phyloP scores from a whole-genome alignment of 2,797 vertebrate species.

The Natrix natrix region DNA sequence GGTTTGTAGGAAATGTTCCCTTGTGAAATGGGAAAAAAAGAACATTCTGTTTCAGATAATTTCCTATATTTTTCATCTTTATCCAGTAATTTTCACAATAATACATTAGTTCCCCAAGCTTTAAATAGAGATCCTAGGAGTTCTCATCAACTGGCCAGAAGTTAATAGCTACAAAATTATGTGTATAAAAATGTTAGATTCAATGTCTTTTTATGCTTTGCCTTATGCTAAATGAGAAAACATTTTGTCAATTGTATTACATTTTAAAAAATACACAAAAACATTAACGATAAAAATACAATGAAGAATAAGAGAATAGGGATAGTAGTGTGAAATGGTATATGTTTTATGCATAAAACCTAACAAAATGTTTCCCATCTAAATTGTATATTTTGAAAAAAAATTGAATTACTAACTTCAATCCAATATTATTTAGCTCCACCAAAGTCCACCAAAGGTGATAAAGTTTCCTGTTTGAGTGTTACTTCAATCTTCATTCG shows the following conservation, averaged over 20 bases:
- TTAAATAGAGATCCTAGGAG: neutral
- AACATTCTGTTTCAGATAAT: neutral
- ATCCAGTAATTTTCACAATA: neutral
- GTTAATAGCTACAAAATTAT: neutral
- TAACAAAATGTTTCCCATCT: no score
- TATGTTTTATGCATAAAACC: no score
- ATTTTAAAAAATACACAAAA: no score
- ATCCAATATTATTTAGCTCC: no score
- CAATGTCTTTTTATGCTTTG: neutral
- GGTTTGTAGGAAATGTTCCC: neutral
- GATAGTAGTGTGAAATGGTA: no score
- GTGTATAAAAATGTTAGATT: neutral
- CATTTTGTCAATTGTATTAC: neutral
- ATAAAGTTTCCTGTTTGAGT: no score
- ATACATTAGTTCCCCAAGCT: neutral
- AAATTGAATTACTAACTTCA: no score
- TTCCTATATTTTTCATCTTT: conserved; percentile 1
- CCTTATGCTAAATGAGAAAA: neutral
- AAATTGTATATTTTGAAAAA: no score
- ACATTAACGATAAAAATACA: no score
- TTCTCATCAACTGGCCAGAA: neutral
- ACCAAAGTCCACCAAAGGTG: no score
- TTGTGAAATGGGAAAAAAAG: neutral
- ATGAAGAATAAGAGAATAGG: no score
- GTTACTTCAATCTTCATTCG: no score